Percentiles rank a stretch among this genome's conserved stretches.
These are phyloP conservation scores for Gonioctena quinquepunctata DNA, from an alignment of 1,140 invertebrate genomes.

Conservation along the genomic window DNA sequence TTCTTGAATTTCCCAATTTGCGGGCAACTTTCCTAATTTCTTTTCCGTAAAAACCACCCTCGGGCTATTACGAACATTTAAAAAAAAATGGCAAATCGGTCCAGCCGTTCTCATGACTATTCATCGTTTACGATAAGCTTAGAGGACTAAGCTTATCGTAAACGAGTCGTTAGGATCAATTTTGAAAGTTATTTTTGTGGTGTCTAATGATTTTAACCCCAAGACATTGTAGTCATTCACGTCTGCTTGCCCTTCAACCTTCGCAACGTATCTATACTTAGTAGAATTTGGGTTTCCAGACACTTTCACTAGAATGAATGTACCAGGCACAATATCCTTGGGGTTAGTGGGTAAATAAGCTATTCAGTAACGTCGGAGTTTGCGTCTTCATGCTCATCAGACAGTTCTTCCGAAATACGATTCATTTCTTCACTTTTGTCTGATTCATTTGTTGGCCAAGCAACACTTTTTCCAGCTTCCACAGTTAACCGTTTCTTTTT, in stretches of 20 bases:
- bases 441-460: constrained; percentile 2
- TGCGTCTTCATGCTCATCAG: background rate
- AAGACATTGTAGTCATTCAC: background rate
- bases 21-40: too few species aligned
- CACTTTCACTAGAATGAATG: constrained; percentile 20
- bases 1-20: too few species aligned
- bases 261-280: background rate
- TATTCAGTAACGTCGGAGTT: background rate
- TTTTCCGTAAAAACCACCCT: too few species aligned
- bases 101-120: too few species aligned
- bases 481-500: constrained; percentile 20
- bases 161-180: background rate
- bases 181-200: background rate
- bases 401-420: background rate
- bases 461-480: constrained; percentile 26
- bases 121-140: too few species aligned
- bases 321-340: constrained; percentile 14
- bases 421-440: constrained; percentile 12
- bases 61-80: too few species aligned
- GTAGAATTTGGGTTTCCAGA: background rate
- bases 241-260: background rate
- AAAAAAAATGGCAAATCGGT: too few species aligned
- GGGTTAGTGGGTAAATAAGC: constrained; percentile 3
- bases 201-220: background rate
- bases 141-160: background rate